A percentile compares a stretch with the other conserved stretches of the same genome.
phyloP scores from a whole-genome alignment of 2,888 invertebrate genomes.

The Nematopogon swammerdamellus region DNA sequence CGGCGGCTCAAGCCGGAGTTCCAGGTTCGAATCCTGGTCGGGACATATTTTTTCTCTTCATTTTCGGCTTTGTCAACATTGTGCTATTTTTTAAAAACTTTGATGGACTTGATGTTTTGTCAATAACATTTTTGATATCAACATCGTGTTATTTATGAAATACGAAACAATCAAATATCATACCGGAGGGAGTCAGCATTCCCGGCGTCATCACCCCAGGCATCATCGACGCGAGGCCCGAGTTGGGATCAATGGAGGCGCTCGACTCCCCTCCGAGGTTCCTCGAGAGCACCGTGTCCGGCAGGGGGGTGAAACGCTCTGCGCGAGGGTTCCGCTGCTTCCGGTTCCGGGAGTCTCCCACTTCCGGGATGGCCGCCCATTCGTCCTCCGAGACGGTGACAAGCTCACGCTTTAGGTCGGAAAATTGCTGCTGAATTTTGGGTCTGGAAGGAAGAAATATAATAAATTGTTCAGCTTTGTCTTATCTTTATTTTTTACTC shows the following conservation, averaged over 20 bases:
- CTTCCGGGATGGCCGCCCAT: constrained; percentile 97
- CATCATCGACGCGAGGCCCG: constrained; percentile 84
- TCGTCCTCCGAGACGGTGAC: constrained; percentile 85
- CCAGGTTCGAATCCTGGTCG: too few species aligned
- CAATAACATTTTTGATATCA: too few species aligned
- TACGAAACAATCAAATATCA: neutral
- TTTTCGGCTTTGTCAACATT: too few species aligned
- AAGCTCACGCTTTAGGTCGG: constrained; percentile 89
- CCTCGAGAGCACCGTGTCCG: constrained; percentile 89
- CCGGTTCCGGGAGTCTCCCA: constrained; percentile 97
- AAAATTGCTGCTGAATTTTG: constrained; percentile 99
- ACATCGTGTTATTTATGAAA: too few species aligned
- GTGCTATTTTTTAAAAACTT: too few species aligned
- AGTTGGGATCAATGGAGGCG: constrained; percentile 77
- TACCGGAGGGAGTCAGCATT: constrained; percentile 80
- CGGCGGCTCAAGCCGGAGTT: too few species aligned
- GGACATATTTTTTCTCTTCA: too few species aligned
- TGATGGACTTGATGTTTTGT: too few species aligned
- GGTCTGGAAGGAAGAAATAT: too few species aligned
- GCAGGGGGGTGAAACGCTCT: constrained; percentile 96
- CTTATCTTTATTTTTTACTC: too few species aligned
- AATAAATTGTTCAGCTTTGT: too few species aligned
- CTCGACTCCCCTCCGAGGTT: constrained; percentile 81
- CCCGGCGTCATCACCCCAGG: constrained; percentile 84
- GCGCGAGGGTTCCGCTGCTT: constrained; percentile 93